A percentile compares a stretch with the other conserved stretches of the same genome.
phyloP scores from a whole-genome alignment of 2,797 vertebrate genomes.

The Sus cebifrons region DNA sequence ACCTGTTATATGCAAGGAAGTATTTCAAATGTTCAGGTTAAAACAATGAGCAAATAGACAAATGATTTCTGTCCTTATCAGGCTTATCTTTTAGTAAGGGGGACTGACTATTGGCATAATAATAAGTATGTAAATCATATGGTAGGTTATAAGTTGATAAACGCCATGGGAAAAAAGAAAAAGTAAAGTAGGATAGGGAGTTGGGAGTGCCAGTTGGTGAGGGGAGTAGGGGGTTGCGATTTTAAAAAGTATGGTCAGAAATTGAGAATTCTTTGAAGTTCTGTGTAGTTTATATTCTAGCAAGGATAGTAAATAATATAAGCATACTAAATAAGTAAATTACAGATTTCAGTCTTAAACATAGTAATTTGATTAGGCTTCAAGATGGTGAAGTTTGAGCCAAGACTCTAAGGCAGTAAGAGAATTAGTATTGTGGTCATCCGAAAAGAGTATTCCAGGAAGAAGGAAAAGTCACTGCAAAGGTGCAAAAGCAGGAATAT shows the following conservation, averaged over 20 bases:
- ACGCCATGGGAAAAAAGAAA: not conserved
- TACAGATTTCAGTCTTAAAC: not conserved
- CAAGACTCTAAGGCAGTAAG: not conserved
- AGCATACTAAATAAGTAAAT: constrained; percentile 1
- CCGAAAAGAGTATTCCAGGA: not conserved
- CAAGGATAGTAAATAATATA: constrained; percentile 42
- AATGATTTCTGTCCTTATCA: not conserved
- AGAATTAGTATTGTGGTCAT: constrained; percentile 5
- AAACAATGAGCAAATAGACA: constrained; percentile 51
- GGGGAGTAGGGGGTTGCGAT: not conserved
- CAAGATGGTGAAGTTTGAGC: not conserved
- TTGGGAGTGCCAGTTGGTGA: not conserved
- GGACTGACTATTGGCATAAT: not conserved
- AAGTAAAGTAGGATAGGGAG: not conserved
- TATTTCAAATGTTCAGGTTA: constrained; percentile 37
- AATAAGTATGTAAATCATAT: not conserved
- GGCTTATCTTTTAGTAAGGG: not conserved
- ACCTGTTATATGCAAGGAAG: not conserved
- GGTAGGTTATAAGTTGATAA: not conserved
- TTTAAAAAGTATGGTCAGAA: not conserved
- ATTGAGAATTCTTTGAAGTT: not conserved
- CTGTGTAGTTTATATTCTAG: constrained; percentile 10
- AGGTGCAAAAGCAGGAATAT: not conserved
- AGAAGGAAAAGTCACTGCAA: not conserved
- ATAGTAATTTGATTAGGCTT: constrained; percentile 10